These are phyloP conservation scores for Formica exsecta DNA, from an alignment of 1,140 invertebrate genomes.

Conservation along the genomic window DNA sequence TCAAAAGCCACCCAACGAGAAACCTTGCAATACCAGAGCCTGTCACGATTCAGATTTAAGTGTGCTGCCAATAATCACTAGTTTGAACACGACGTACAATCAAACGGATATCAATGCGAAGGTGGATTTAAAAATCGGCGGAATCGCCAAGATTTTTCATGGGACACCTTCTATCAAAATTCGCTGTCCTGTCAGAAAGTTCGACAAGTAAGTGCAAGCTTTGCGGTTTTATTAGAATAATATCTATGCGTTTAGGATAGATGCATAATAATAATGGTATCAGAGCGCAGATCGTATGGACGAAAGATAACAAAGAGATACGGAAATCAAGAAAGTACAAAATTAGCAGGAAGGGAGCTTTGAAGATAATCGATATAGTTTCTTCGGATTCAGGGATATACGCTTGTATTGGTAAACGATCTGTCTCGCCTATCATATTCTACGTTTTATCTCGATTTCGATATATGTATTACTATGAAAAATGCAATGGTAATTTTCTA, in stretches of 20 bases:
- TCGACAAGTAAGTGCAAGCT: conserved; percentile 88
- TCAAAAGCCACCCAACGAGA: conserved; percentile 90
- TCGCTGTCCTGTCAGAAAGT: conserved; percentile 95
- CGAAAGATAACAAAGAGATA: conserved; percentile 92
- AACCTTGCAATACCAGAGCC: conserved; percentile 93
- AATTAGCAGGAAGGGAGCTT: conserved; percentile 94
- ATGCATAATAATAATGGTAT: conserved; percentile 5
- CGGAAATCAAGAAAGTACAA: conserved; percentile 92
- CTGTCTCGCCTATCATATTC: conserved; percentile 16
- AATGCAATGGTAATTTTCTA: conserved; percentile 74
- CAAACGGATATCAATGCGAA: conserved; percentile 93
- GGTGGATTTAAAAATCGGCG: conserved; percentile 93
- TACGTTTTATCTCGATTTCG: conserved; percentile 17
- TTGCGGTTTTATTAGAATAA: neutral
- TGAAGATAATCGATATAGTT: conserved; percentile 92
- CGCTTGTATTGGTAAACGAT: conserved; percentile 90
- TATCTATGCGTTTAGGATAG: neutral
- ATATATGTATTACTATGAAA: conserved; percentile 25
- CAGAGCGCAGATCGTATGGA: conserved; percentile 91
- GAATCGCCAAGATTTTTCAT: conserved; percentile 93
- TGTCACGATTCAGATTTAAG: conserved; percentile 86
- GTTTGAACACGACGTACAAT: conserved; percentile 91
- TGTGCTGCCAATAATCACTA: conserved; percentile 80
- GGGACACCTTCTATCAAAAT: conserved; percentile 94
- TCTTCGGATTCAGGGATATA: conserved; percentile 93